Conservation (phyloP, 2,797 vertebrate species). For the Acrossocheilus wenchowensis region DNA sequence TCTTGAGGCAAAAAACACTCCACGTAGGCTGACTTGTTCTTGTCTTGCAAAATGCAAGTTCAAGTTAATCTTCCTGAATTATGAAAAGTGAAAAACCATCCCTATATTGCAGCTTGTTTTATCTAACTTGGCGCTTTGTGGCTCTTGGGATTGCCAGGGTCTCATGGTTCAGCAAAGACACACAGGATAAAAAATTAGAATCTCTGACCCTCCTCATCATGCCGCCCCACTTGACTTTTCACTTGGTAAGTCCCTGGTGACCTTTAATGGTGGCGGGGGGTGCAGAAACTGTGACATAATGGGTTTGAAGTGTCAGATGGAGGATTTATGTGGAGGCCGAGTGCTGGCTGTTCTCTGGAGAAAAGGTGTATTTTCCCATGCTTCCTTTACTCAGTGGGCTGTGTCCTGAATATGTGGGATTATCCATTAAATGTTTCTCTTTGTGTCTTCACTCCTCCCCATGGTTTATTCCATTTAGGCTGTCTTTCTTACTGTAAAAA, state of each 20-base stretch:
- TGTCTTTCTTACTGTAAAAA: neutral
- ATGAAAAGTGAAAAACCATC: conserved; percentile 19
- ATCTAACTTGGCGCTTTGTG: neutral
- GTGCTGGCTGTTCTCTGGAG: conserved; percentile 41
- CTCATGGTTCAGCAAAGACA: conserved; percentile 7
- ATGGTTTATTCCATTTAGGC: neutral
- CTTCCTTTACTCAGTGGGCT: conserved; percentile 53
- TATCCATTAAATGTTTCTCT: neutral
- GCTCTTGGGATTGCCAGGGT: neutral
- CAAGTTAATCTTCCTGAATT: conserved; percentile 26
- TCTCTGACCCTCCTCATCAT: conserved; percentile 37
- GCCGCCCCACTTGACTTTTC: conserved; percentile 54
- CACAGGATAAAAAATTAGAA: neutral
- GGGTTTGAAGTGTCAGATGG: conserved; percentile 50
- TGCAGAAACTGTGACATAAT: conserved; percentile 59
- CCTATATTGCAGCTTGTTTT: neutral
- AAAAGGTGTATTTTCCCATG: conserved; percentile 38
- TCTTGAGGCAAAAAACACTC: neutral
- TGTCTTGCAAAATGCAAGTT: conserved; percentile 17
- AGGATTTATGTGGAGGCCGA: conserved; percentile 18
- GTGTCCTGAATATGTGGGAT: conserved; percentile 10
- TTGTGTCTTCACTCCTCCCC: neutral
- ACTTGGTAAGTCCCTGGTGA: conserved; percentile 60
- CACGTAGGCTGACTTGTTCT: neutral
- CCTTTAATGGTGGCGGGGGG: conserved; percentile 57